Percentiles rank a stretch among this genome's conserved stretches.
Conservation (phyloP, 1,140 invertebrate species). For the Pissodes strobi region DNA sequence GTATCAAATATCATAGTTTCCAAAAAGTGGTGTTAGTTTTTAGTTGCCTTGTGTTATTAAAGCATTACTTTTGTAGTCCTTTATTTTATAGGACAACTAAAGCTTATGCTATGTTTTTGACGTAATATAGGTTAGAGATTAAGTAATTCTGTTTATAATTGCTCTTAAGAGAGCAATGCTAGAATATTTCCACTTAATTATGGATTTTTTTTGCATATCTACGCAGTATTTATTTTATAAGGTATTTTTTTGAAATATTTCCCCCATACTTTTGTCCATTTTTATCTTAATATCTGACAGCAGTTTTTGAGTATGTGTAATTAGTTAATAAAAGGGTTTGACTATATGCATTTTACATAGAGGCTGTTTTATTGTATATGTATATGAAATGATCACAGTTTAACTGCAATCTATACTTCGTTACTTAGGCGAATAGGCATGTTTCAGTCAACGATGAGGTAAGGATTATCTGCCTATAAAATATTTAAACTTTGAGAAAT, state of each 20-base stretch:
- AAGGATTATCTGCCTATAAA: too few relatives aligned
- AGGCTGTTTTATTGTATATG: too few relatives aligned
- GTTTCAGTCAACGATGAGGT: too few relatives aligned
- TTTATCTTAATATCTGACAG: constrained; percentile 6
- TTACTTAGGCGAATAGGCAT: not conserved
- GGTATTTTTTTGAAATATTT: constrained; percentile 10
- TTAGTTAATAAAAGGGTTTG: too few relatives aligned
- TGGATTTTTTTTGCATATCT: not conserved
- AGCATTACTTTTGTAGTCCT: not conserved
- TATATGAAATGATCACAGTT: too few relatives aligned
- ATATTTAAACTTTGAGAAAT: too few relatives aligned
- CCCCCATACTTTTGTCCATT: not conserved
- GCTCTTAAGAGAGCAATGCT: not conserved
- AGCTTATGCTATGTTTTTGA: constrained; percentile 3
- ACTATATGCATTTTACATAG: too few relatives aligned
- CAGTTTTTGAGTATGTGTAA: too few relatives aligned
- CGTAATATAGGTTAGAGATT: constrained; percentile 19
- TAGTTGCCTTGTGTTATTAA: not conserved
- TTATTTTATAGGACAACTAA: constrained; percentile 4
- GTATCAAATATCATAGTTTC: not conserved
- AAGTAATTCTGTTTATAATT: constrained; percentile 16
- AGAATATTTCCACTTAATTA: not conserved
- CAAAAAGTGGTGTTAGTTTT: not conserved
- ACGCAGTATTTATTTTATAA: constrained; percentile 34
- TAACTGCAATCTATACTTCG: too few relatives aligned